Evolutionary conservation across 2,888 invertebrate species (phyloP), one percentile per base, ranked within the genome.

Genomic region (Xanthia icteritia): DNA sequence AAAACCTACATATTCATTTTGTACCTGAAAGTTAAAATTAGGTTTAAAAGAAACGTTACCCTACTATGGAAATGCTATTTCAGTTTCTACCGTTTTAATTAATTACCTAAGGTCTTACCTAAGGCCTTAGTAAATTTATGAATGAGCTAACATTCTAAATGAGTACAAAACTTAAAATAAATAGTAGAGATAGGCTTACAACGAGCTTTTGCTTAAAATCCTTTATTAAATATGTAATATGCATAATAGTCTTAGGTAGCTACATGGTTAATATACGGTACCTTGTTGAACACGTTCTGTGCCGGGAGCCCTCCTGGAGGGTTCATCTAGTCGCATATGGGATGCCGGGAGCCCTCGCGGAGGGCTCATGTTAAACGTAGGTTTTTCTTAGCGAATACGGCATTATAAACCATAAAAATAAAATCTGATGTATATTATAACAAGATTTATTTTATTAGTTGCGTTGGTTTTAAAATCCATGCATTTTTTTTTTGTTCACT

Each of bases 11-110:
- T 51, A 51, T 51, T 56, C 75, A 42, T 42, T 42, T 42, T 67
- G 36, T 63, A 66, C 82, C 27, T 56, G n/a, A 48, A 15, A 20
- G 11, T 36, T 71, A 58, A 83, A 83, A 66, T 67, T 66, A 42
- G 15, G 17, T 20, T 27, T 27, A 54, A 42, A 56, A 36, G 9
- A 56, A 36, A 65, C 9, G 60, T 17, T 42, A n/a, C 27, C 23
- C 1, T 39, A 56, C 56, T 68, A 54, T 45, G 23, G 1, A 63
- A 60, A 48, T 11, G 17, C 54, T 65, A 56, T 51, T 51, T 20
- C 51, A 6, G 51, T 51, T 48, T 48, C 48, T 60, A 36, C n/a
- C 15, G n/a, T 73, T 79, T 48, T 8, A 39, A 65, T 73, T 65
- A 65, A 45, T 27, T 31, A 48, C 48, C 42, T 48, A 4, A 39